Percentiles rank a stretch among this genome's conserved stretches.
phyloP scores from a whole-genome alignment of 1,140 invertebrate species.

The Drosophila ercepeae region DNA sequence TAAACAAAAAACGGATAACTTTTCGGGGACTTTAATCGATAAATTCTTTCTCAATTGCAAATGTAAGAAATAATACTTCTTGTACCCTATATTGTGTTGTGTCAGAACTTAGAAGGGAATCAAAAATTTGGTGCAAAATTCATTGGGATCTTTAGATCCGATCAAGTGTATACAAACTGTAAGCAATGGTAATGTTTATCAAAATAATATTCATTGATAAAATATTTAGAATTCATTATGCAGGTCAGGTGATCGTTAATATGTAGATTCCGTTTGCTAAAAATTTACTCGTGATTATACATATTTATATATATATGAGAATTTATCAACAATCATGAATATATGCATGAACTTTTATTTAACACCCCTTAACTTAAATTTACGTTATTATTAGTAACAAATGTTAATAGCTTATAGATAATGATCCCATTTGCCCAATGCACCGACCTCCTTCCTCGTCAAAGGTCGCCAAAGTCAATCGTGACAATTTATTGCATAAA shows the following conservation, averaged over 20 bases:
- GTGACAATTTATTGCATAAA: constrained; percentile 93
- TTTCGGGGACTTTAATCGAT: constrained; percentile 16
- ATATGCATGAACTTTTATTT: constrained; percentile 51
- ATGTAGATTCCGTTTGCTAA: constrained; percentile 39
- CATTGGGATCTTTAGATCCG: neutral
- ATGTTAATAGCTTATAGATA: constrained; percentile 88
- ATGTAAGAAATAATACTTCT: neutral
- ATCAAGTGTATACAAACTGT: neutral
- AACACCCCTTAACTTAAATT: constrained; percentile 57
- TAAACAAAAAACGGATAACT: constrained; percentile 32
- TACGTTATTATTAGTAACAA: constrained; percentile 56
- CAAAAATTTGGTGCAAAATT: constrained; percentile 4
- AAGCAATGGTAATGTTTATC: neutral
- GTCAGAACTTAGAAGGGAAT: neutral
- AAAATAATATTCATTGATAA: constrained; percentile 6
- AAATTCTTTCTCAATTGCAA: neutral
- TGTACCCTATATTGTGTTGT: neutral
- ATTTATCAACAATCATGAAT: constrained; percentile 55
- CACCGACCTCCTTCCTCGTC: constrained; percentile 93
- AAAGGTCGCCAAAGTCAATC: constrained; percentile 94
- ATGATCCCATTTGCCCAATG: constrained; percentile 90
- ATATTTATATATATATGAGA: constrained; percentile 33
- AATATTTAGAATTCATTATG: constrained; percentile 17
- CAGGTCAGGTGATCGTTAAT: constrained; percentile 15
- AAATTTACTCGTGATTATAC: constrained; percentile 26